Base-by-base conservation (phyloP, 2,888 invertebrate genomes). In the Scotopteryx bipunctaria region DNA sequence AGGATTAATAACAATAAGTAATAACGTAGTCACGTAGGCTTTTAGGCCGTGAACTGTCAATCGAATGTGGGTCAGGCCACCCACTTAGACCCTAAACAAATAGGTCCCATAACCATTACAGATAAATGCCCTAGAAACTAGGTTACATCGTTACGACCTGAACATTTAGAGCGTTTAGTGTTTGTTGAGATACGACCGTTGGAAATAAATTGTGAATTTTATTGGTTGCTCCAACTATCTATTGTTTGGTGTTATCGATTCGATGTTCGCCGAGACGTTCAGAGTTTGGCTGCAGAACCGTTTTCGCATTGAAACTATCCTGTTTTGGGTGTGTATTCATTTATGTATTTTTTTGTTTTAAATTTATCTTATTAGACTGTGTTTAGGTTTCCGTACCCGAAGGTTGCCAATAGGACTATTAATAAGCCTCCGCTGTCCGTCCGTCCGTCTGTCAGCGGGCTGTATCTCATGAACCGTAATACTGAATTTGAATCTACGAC, bases 41-140 rank as follows among this genome's bases (percentile, higher is more conserved):
- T 79, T 75, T 70, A 76, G 70, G 70, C 66, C 67, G 67, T 66
- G 66, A 64, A 69, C 71, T 69, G 64, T 63, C 60, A 59, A 56
- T 66, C 51, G 46, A 65, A 77, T 76, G 73, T 79, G 63, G 81
- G 79, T 77, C n/a, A n/a, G n/a, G n/a, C 53, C 55, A 38, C 27
- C 27, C 50, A 49, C 48, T 36, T 19, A 31, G 25, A 21, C 36
- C 38, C 35, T 42, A 27, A 27, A 27, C 27, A 27, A 27, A 27
- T 27, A 27, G 27, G 27, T 50, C 47, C n/a, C 32, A 16, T 25
- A 41, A 27, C 27, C 33, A 47, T 42, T 53, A 33, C 21, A 1
- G 36, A 16, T 47, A 53, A 53, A 47, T 42, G 38, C 43, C 29
- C 11, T n/a, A 43, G 47, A 19, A 53, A 43, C 40, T 54, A 49